Percentiles rank a stretch among this genome's conserved stretches.
Evolutionary conservation across 2,113 vertebrate species (phyloP).

Genomic region (Sylvia atricapilla): DNA sequence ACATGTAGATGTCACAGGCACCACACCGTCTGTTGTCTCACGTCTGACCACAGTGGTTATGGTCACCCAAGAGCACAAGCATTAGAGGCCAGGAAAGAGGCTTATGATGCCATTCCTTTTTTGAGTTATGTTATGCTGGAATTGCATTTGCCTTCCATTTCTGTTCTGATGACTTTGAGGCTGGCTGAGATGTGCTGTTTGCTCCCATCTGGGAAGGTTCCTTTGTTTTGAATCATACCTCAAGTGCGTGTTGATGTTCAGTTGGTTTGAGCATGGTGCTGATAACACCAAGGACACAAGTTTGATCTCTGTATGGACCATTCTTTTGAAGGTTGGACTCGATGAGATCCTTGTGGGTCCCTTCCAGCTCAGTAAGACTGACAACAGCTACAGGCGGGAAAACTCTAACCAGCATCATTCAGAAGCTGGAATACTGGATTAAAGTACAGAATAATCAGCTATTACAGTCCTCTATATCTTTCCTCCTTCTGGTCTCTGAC

Average conservation of each 20-base stretch:
- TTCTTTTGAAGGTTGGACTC: neutral
- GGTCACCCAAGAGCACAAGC: neutral
- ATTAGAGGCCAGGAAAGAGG: neutral
- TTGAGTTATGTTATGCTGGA: neutral
- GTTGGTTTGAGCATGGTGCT: neutral
- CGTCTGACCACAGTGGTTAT: neutral
- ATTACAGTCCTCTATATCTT: neutral
- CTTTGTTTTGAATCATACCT: neutral
- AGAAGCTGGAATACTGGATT: neutral
- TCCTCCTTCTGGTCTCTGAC: neutral
- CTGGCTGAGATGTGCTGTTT: neutral
- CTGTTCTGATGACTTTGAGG: neutral
- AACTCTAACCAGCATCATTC: neutral
- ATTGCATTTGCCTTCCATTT: neutral
- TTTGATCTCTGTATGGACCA: rapidly evolving
- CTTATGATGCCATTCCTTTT: neutral
- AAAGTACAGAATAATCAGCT: neutral
- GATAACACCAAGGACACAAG: neutral
- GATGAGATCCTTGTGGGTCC: neutral
- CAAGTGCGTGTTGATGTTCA: neutral
- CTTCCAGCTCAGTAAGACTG: neutral
- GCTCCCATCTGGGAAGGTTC: neutral
- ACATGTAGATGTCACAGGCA: rapidly evolving
- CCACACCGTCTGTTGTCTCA: rapidly evolving
- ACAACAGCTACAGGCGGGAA: neutral